phyloP scores from a whole-genome alignment of 2,888 invertebrate species.

The Dryocosmus kuriphilus region DNA sequence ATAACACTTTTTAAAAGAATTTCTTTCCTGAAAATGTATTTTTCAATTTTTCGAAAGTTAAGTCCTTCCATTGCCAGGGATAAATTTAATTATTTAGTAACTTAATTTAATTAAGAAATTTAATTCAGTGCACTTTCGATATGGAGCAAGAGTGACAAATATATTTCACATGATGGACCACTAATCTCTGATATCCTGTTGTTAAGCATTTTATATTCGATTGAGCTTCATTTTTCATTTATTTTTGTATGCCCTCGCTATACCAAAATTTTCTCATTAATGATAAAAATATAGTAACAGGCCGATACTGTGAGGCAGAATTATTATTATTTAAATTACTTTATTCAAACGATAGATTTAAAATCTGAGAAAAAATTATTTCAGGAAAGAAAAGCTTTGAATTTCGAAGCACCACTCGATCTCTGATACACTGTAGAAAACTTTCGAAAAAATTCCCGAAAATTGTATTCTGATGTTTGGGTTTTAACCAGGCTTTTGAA shows the following conservation, averaged over 20 bases:
- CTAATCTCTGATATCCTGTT: constrained; percentile 1
- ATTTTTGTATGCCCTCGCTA: not conserved
- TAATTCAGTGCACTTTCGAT: not conserved
- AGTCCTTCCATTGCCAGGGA: not conserved
- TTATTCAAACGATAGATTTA: not conserved
- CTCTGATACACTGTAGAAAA: too few relatives aligned
- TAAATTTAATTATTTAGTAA: constrained; percentile 12
- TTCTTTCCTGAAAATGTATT: constrained; percentile 1
- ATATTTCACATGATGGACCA: not conserved
- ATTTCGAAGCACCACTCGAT: not conserved
- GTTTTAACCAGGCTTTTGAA: too few relatives aligned
- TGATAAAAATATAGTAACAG: too few relatives aligned
- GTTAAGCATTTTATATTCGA: constrained; percentile 2
- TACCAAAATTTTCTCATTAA: too few relatives aligned
- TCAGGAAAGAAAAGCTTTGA: not conserved
- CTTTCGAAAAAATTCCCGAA: too few relatives aligned
- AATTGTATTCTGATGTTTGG: too few relatives aligned
- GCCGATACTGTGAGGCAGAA: too few relatives aligned
- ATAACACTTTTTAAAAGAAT: not conserved
- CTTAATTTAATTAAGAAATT: too few relatives aligned
- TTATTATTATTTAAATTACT: too few relatives aligned
- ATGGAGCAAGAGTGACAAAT: not conserved
- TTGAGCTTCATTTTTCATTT: not conserved
- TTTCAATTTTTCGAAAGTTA: not conserved
- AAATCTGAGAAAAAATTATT: not conserved